These are phyloP conservation scores for Trimorus sp. DNA, from an alignment of 2,888 invertebrate species.

Conservation along the genomic window DNA sequence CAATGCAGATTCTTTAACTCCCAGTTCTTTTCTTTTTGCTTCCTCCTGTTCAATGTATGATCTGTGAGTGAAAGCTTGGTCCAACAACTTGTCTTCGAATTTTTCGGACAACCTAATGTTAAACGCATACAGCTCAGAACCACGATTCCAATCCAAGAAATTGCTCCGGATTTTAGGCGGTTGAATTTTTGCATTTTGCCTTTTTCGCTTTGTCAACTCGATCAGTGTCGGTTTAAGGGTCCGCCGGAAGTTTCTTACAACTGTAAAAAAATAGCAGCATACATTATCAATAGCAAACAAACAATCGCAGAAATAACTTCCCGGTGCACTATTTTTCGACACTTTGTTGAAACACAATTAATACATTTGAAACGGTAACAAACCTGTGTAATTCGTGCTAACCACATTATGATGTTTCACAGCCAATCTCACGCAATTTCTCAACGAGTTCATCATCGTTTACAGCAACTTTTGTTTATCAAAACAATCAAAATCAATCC, in stretches of 20 bases:
- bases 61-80: slow-evolving; percentile 90
- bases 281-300: background rate
- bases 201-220: slow-evolving; percentile 85
- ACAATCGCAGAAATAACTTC: background rate
- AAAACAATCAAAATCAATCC: background rate
- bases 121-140: slow-evolving; percentile 94
- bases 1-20: slow-evolving; percentile 84
- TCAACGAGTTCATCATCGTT: slow-evolving; percentile 32
- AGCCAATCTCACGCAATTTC: slow-evolving; percentile 8
- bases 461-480: background rate
- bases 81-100: slow-evolving; percentile 87
- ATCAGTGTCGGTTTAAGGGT: slow-evolving; percentile 88
- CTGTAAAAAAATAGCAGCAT: slow-evolving; percentile 71
- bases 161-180: slow-evolving; percentile 83
- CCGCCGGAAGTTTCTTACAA: slow-evolving; percentile 82
- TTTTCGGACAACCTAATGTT: slow-evolving; percentile 92
- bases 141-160: slow-evolving; percentile 93
- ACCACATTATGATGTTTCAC: slow-evolving; percentile 19
- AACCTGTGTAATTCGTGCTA: slow-evolving; percentile 34
- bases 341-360: background rate
- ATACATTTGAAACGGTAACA: background rate
- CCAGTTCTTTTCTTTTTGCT: slow-evolving; percentile 86
- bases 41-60: slow-evolving; percentile 90
- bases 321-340: background rate
- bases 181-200: slow-evolving; percentile 58